Base-by-base conservation (phyloP, 1,140 invertebrate genomes). In the Mamestra configurata region DNA sequence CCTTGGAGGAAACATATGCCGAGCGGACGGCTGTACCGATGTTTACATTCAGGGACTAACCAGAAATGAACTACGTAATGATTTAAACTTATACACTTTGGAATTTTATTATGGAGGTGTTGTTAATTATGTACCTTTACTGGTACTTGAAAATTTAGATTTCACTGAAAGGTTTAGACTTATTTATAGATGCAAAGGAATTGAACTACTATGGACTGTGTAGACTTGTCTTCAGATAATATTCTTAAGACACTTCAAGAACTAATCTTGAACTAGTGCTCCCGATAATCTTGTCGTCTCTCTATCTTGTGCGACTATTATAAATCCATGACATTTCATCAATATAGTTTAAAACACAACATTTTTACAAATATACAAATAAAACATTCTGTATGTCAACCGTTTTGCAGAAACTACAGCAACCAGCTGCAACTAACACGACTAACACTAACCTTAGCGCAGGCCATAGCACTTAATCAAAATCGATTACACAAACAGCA, bases 1-100 rank as follows among this genome's bases (percentile, higher is more conserved):
- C 70, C 80, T 77, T 77, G 80, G n/a, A 15, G 18, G 18, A 15
- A 71, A 64, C 73, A 77, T 77, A 81, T 73, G 79, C 66, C 61
- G 59, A 53, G 61, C 57, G 57, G 11, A 51, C 27, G 43, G n/a
- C 31, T 77, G 75, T 68, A 55, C 31, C 70, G 10, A 66, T 77
- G 75, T 77, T 68, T 77, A 77, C 61, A 68, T 77, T 77, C 40
- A 68, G 61, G 75, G 75, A 77, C 46, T 77, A 51, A 68, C 61
- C 27, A 77, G 49, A 77, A 68, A 77, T 77, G 75, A 53, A 66
- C 75, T 68, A 18, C n/a, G 75, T 40, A 68, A 68, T 64, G 6
- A 61, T 77, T 77, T 77, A 68, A 55, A 66, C 66, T 37, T 77
- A 77, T 76, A 68, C 61, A 77, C 49, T 77, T 40, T 37, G 13